phyloP scores from a whole-genome alignment of 2,888 invertebrate species.

The Nemotelus nigrinus region DNA sequence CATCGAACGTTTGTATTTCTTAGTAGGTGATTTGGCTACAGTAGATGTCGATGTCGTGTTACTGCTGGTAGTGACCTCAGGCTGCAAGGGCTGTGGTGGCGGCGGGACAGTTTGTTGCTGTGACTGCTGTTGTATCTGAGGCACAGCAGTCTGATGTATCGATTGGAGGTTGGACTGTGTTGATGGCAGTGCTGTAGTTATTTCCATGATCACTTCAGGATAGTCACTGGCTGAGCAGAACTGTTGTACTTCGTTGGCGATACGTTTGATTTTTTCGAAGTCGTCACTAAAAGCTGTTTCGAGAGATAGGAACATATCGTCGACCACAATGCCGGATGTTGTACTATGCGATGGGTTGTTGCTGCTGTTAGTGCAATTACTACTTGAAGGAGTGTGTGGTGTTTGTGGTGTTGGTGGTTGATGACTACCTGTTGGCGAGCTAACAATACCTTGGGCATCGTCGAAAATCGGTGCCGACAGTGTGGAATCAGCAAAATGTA shows the following conservation, averaged over 20 bases:
- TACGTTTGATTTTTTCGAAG: constrained; percentile 84
- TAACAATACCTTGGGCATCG: constrained; percentile 57
- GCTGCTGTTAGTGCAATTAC: constrained; percentile 45
- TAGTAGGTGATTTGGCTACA: constrained; percentile 68
- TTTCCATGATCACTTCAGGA: constrained; percentile 63
- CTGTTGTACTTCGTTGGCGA: constrained; percentile 83
- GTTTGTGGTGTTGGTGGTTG: constrained; percentile 52
- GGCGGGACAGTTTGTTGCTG: constrained; percentile 56
- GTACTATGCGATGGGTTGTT: constrained; percentile 50
- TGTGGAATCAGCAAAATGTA: constrained; percentile 63
- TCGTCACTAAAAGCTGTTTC: constrained; percentile 73
- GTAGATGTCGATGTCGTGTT: constrained; percentile 65
- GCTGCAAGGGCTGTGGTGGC: constrained; percentile 67
- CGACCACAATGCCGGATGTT: constrained; percentile 61
- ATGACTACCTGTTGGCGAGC: constrained; percentile 46
- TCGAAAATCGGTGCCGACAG: constrained; percentile 63
- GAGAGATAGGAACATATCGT: constrained; percentile 65
- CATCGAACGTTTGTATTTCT: constrained; percentile 76
- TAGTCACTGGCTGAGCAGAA: constrained; percentile 69
- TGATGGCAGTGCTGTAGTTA: constrained; percentile 58
- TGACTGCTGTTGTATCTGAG: constrained; percentile 50
- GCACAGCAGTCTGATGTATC: constrained; percentile 17
- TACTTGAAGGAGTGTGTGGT: constrained; percentile 51
- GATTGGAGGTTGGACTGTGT: constrained; percentile 61
- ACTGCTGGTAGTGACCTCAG: constrained; percentile 71